Evolutionary conservation across 2,888 invertebrate genomes (phyloP), one percentile per base, ranked within the genome.

Genomic region (Cylindroiulus punctatus): DNA sequence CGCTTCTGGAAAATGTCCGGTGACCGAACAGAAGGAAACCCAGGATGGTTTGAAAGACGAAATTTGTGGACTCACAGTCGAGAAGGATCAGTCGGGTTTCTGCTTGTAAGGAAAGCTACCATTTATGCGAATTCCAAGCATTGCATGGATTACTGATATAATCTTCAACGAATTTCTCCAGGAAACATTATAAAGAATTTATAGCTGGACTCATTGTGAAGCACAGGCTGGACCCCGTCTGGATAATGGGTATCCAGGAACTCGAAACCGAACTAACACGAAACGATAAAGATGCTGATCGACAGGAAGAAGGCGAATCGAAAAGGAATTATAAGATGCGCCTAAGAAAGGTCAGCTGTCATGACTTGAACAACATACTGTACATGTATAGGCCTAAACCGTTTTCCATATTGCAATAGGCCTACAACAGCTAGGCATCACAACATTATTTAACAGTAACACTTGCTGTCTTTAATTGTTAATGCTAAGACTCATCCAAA

Each of bases 11-110:
- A 57, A 82, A 17, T 82, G 82, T 42, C 40, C 82, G 19, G 82
- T 82, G 36, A 36, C 30, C 8, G 82, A 82, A 22, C 82, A 30
- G 82, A 82, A 10, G 82, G 82, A 82, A 82, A 19, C n/a, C 19
- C 19, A 82, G 42, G 4, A 8, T 82, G 30, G 82, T n/a, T 8
- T 82, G 19, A 19, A 40, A 36, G 82, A 82, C n/a, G 82, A 36
- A n/a, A n/a, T 42, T 3, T 82, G 82, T 30, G 82, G 82, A n/a
- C 0, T 8, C 36, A 36, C 30, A 36, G 30, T 30, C 4, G 82
- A 26, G 7, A n/a, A 82, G 42, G 26, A 36, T 30, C 82, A 82
- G 4, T 19, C 82, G 19, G 82, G 82, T n/a, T n/a, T 82, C 19
- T 82, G 82, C 82, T 30, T 19, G 82, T 82, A 82, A 57, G 57